Evolutionary conservation across 2,888 invertebrate genomes (phyloP), one percentile per base, ranked within the genome.

Genomic region (Spatulosminthurus flaviceps): DNA sequence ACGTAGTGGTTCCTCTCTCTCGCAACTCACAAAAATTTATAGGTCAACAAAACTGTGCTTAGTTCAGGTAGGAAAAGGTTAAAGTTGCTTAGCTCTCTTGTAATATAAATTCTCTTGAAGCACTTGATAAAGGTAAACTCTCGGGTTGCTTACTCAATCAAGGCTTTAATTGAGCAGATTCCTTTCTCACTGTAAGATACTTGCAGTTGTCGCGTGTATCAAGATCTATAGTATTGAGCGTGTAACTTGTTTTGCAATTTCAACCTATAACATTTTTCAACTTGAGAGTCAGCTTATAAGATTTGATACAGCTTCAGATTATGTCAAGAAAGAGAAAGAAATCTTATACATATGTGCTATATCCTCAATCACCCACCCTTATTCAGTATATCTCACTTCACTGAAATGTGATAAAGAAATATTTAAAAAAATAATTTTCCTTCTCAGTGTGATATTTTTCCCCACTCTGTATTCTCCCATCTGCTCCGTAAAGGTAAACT

Each of bases 11-110:
- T 67, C 26, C 19, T 67, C 67, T 5, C 29, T 11, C n/a, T n/a
- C n/a, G n/a, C n/a, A n/a, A n/a, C n/a, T n/a, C 11, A 67, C 29
- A 29, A 67, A 26, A 22, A 67, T 67, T 67, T 67, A 67, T 67
- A 29, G 67, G 67, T 67, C 67, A 67, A 28, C 67, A 24, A 64
- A 67, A 67, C 67, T 28, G 29, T 28, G 28, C 67, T 67, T 9
- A 28, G 26, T 67, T 26, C 51, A 67, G 24, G 24, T 67, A 67
- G 24, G 24, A 22, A 67, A 67, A 67, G 29, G n/a, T 19, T 67
- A 26, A 67, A 67, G 67, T 28, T 51, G 51, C 51, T 51, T n/a
- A 16, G n/a, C n/a, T n/a, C n/a, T n/a, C 19, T 19, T 51, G 51
- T 51, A 26, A 28, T 67, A 28, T 67, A 67, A 67, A 67, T 64